phyloP scores from a whole-genome alignment of 2,113 vertebrate genomes.

The Capreolus pygargus region DNA sequence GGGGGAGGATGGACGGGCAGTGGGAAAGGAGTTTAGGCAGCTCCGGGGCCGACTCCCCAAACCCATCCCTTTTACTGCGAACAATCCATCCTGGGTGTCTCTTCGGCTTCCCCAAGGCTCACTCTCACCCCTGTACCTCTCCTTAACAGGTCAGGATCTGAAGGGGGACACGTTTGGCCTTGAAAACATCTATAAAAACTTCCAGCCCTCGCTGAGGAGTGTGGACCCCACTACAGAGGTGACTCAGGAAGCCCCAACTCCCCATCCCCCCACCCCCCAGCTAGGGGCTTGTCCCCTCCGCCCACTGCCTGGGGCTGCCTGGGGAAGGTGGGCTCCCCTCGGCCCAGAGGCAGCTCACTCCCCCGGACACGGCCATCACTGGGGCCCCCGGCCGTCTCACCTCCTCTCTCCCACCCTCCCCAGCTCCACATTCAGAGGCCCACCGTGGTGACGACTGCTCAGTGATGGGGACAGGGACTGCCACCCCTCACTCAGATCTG shows the following conservation, averaged over 20 bases:
- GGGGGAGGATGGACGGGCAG: background rate
- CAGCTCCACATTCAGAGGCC: constrained; percentile 27
- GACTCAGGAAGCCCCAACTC: background rate
- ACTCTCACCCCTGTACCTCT: background rate
- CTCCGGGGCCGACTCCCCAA: background rate
- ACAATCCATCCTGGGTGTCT: rapidly evolving
- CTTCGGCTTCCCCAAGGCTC: background rate
- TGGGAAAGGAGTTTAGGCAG: background rate
- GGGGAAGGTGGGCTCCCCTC: background rate
- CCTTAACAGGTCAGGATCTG: background rate
- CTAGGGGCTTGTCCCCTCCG: background rate
- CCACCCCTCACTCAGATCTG: background rate
- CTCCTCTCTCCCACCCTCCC: background rate
- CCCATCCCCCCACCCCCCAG: background rate
- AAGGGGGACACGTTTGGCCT: background rate
- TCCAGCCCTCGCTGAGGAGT: background rate
- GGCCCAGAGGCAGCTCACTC: background rate
- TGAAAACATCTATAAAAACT: background rate
- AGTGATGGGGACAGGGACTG: background rate
- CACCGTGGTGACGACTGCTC: background rate
- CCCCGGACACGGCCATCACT: background rate
- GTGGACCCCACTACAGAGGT: background rate
- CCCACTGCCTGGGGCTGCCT: background rate
- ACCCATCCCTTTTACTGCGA: background rate
- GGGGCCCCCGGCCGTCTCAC: background rate